These are phyloP conservation scores for Pterobdella sp. DNA, from an alignment of 2,888 invertebrate species.

Conservation along the genomic window DNA sequence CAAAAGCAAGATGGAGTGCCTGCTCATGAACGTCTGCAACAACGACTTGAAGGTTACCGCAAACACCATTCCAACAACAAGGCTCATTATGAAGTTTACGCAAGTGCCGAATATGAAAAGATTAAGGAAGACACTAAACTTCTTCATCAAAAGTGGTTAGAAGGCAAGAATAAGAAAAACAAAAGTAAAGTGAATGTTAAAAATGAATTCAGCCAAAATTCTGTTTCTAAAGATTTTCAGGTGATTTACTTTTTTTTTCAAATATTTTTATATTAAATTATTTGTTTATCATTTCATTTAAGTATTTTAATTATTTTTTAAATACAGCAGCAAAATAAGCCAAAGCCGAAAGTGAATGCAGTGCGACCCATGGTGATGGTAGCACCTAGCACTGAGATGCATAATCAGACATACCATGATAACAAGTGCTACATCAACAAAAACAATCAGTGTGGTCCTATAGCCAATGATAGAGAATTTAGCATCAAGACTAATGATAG, in stretches of 20 bases:
- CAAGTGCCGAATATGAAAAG: conserved; percentile 23
- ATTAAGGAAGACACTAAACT: conserved; percentile 27
- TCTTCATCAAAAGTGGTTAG: conserved; percentile 24
- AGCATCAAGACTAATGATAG: not conserved
- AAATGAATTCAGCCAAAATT: conserved; percentile 1
- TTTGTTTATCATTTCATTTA: not conserved
- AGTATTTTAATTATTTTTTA: not conserved
- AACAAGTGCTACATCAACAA: not conserved
- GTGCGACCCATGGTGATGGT: conserved; percentile 24
- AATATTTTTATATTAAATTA: not conserved
- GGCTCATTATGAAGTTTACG: conserved; percentile 23
- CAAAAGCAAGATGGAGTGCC: conserved; percentile 6
- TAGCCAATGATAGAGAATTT: not conserved
- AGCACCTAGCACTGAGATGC: not conserved
- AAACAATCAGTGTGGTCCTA: not conserved
- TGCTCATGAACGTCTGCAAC: conserved; percentile 22
- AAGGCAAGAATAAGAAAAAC: conserved; percentile 20
- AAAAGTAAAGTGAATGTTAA: conserved; percentile 15
- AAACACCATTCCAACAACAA: conserved; percentile 27
- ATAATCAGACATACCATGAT: not conserved
- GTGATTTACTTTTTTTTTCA: not conserved
- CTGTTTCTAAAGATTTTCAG: not conserved
- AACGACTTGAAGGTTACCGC: conserved; percentile 23
- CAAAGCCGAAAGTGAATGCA: conserved; percentile 29
- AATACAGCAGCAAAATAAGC: conserved; percentile 10